Conservation (phyloP, 2,113 vertebrate genomes). For the Opisthocomus hoazin region DNA sequence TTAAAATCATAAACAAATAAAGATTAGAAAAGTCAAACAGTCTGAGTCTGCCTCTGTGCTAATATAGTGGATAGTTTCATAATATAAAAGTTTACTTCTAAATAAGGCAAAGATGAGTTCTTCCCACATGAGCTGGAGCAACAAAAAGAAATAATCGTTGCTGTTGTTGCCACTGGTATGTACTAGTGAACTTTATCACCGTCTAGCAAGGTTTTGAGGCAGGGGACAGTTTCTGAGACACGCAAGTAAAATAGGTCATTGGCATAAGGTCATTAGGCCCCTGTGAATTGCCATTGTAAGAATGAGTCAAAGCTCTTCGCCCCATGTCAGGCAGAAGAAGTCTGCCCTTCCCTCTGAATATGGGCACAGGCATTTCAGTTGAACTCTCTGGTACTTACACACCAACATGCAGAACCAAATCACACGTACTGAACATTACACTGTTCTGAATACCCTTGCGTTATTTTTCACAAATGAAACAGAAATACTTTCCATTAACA, state of each 20-base stretch:
- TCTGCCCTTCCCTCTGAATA: neutral
- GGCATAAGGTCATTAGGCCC: neutral
- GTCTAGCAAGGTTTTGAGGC: neutral
- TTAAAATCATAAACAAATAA: constrained; percentile 65
- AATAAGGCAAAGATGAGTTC: constrained; percentile 67
- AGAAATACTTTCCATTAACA: neutral
- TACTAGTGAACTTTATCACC: neutral
- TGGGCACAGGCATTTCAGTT: neutral
- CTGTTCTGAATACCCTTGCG: accelerated
- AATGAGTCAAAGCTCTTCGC: neutral
- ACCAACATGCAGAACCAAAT: neutral
- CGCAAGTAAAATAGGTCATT: neutral
- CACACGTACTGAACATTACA: accelerated
- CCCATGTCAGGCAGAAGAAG: neutral
- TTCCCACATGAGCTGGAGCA: neutral
- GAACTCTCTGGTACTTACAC: neutral
- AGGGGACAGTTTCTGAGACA: neutral
- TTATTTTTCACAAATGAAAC: neutral
- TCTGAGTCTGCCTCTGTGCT: constrained; percentile 47
- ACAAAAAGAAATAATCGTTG: neutral
- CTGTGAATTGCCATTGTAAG: neutral
- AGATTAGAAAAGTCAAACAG: constrained; percentile 67
- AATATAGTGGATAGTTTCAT: constrained; percentile 46
- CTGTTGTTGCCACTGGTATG: neutral
- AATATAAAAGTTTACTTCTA: constrained; percentile 66